Evolutionary conservation across 2,113 vertebrate species (phyloP), one percentile per base, ranked within the genome.

Genomic region (Garra rufa): DNA sequence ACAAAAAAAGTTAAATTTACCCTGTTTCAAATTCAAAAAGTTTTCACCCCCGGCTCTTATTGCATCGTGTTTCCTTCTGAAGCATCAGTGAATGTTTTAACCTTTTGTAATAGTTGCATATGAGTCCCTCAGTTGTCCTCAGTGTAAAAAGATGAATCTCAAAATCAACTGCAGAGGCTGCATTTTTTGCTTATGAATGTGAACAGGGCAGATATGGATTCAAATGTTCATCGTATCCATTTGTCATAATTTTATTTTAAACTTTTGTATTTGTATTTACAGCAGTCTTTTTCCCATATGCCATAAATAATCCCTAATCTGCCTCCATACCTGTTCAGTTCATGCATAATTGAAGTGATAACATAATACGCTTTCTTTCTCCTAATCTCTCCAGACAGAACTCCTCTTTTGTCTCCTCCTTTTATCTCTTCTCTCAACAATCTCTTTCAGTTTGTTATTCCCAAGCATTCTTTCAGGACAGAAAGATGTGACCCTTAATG

Each of bases 361-460:
- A 59, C 50, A 76, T 48, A 21, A 55, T 55, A 38, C 0, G 1
- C 17, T n/a, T 76, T 38, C 4, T 76, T 34, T 76, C 3, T 48
- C 3, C 19, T 19, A 26, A 30, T 76, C 48, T 4, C 26, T 52
- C 9, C n/a, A 38, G 28, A 55, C 9, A 76, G 73, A 76, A 76
- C 24, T 76, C 21, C 34, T n/a, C 74, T 55, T 34, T 76, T 76
- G 28, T 76, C 4, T 55, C 9, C 19, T 28, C 5, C 24, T 74
- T 75, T 50, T 28, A 30, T 48, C 15, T 57, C 9, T n/a, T 30
- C 74, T 76, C 48, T 76, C 74, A 76, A n/a, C 48, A 55, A 14
- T 57, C 30, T 76, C 48, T 76, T 76, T 76, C 74, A 76, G 67
- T n/a, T 2, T 30, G 73, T 10, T 50, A 52, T 75, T 75, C 73